Evolutionary conservation across 2,888 invertebrate species (phyloP), one percentile per base, ranked within the genome.

Genomic region (Zhengitettix transpicula): DNA sequence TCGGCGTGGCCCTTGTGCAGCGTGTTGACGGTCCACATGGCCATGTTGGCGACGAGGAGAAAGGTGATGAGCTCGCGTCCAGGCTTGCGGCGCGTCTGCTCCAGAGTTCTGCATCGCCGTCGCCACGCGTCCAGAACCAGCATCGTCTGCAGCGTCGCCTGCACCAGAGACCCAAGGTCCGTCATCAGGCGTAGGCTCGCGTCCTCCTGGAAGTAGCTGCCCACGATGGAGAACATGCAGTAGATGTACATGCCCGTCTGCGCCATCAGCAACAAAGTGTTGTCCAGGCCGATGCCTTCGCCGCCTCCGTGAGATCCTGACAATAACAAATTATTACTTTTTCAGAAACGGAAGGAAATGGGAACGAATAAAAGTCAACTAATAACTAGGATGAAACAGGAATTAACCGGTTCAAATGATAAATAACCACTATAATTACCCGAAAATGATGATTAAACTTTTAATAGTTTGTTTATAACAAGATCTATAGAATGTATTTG

Each of bases 241-340:
- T 90, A 91, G 42, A 92, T 81, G 72, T 89, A 90, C 70, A 92
- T 86, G 17, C 94, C 94, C 0, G 88, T 85, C 71, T 94, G 90
- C 1, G 93, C 92, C 59, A 92, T 82, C 16, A 93, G 83, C 58
- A 95, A 75, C 1, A 95, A 76, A 1, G 87, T 87, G 61, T 87
- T 88, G 69, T 92, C 91, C 66, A 92, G 73, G 58, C 77, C 75
- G 58, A 77, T 71, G 15, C 74, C 71, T 14, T 69, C 66, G 9
- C 68, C 66, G 1, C 28, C 28, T 14, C 40, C 51, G 40, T 56
- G 56, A 12, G 57, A 11, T 10, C 12, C 61, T 59, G 58, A 42
- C 59, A 59, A n/a, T 41, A 55, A 9, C 10, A 52, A 17, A 58
- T 40, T 28, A 58, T 40, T 40, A 14, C 41, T 40, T 41, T 47